These are phyloP conservation scores for Jacana jacana DNA, from an alignment of 2,113 vertebrate genomes.

Conservation along the genomic window DNA sequence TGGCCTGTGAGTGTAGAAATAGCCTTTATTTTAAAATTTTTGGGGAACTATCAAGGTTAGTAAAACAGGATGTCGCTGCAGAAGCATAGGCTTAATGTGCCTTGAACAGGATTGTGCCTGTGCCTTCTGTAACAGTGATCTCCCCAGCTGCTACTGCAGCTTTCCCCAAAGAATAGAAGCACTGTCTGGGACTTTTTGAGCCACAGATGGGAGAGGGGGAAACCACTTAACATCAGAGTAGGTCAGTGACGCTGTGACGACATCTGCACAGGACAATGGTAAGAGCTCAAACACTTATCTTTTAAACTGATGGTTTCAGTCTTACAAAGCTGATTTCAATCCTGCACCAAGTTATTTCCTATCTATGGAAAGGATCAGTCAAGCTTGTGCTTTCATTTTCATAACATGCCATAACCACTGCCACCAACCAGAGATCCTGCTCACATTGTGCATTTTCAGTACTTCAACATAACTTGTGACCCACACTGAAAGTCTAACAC, in stretches of 20 bases:
- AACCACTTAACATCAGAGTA: not conserved
- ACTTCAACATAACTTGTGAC: not conserved
- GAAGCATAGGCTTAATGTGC: not conserved
- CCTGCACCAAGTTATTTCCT: constrained; percentile 18
- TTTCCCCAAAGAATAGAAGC: constrained; percentile 17
- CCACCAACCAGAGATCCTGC: rapidly evolving
- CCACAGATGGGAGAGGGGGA: not conserved
- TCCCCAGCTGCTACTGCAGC: not conserved
- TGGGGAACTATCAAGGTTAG: not conserved
- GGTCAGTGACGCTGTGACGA: not conserved
- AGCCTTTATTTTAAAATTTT: not conserved
- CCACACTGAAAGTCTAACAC: not conserved
- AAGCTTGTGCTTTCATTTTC: constrained; percentile 41
- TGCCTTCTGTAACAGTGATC: not conserved
- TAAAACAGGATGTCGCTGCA: not conserved
- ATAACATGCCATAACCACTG: not conserved
- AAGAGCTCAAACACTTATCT: not conserved
- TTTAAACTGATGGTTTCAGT: constrained; percentile 53
- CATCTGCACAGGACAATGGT: not conserved
- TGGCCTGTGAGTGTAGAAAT: not conserved
- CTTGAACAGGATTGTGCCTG: not conserved
- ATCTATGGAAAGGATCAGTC: constrained; percentile 49
- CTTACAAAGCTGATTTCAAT: not conserved
- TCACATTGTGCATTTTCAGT: not conserved
- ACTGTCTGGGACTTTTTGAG: constrained; percentile 15